Evolutionary conservation across 2,797 vertebrate species (phyloP), one percentile per base, ranked within the genome.

Genomic region (Tapirus indicus): DNA sequence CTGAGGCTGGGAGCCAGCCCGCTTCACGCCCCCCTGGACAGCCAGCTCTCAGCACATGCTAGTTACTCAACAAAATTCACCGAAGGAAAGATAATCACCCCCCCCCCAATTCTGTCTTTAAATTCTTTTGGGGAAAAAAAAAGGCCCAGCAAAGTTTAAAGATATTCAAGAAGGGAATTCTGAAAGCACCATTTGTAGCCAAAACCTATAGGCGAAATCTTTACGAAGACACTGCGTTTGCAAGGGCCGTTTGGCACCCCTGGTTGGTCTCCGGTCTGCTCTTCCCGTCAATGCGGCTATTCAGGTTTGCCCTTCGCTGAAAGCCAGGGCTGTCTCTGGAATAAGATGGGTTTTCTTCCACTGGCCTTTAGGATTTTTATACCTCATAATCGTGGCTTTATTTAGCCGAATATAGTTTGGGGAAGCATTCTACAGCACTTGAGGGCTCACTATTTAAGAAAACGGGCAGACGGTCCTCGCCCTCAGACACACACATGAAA

Each of bases 311-410:
- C 88, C 84, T 54, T 32, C 21, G 2, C 47, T n/a, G 87, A 54
- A 13, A 78, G 96, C 80, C 21, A 2, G 52, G 52, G 94, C 94
- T 58, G 44, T 88, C 95, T 91, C 21, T 7, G 69, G 66, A 82
- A 35, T 18, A n/a, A 74, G 89, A 92, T 35, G 9, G 66, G 87
- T 89, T 89, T 96, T 95, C 97, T 98, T 95, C 94, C 97, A 90
- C 54, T 84, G 85, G 92, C 88, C 95, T 92, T 44, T 54, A 52
- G 77, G 87, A 56, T 25, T 62, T 91, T 71, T 17, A 83, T 38
- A 83, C 94, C 85, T 94, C 94, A 96, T 92, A 97, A 97, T 95
- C 58, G 29, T 0, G 17, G 96, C 90, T 96, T 97, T 96, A 86
- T 94, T 88, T 32, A 60, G 90, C 92, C 0, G 7, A 77, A 69